phyloP scores from a whole-genome alignment of 2,113 vertebrate genomes.

The Gulo gulo region DNA sequence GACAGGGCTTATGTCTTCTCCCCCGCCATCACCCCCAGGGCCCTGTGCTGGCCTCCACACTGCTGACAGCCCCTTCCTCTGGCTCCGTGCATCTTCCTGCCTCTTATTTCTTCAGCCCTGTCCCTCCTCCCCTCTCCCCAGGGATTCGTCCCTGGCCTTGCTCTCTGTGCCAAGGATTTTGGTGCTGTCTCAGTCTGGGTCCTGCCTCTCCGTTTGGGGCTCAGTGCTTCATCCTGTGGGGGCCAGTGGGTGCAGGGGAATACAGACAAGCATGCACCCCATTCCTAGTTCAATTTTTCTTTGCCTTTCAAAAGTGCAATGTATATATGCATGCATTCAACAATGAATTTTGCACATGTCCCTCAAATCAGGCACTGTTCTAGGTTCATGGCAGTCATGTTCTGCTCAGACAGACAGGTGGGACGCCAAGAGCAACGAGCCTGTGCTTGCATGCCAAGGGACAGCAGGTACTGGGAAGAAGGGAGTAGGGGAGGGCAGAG shows the following conservation, averaged over 20 bases:
- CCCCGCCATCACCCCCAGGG: background rate
- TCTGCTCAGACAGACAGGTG: background rate
- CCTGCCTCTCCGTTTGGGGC: background rate
- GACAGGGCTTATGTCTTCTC: background rate
- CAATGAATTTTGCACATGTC: background rate
- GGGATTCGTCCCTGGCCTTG: background rate
- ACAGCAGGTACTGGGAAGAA: too few species aligned
- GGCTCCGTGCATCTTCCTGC: rapidly evolving
- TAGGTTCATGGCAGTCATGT: background rate
- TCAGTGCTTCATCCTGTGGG: background rate
- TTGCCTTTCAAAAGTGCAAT: background rate
- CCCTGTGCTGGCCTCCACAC: rapidly evolving
- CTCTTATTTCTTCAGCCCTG: background rate
- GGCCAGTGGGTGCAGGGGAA: rapidly evolving
- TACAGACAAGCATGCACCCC: background rate
- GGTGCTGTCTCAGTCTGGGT: background rate
- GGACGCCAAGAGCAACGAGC: background rate
- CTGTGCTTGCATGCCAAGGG: rapidly evolving
- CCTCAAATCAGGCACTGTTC: background rate
- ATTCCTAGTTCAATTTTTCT: background rate
- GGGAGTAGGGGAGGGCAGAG: too few species aligned
- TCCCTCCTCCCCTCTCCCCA: rapidly evolving
- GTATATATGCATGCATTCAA: background rate
- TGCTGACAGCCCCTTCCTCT: rapidly evolving
- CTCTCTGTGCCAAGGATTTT: background rate